Evolutionary conservation across 2,888 invertebrate genomes (phyloP).

Genomic region (Sepiola atlantica): DNA sequence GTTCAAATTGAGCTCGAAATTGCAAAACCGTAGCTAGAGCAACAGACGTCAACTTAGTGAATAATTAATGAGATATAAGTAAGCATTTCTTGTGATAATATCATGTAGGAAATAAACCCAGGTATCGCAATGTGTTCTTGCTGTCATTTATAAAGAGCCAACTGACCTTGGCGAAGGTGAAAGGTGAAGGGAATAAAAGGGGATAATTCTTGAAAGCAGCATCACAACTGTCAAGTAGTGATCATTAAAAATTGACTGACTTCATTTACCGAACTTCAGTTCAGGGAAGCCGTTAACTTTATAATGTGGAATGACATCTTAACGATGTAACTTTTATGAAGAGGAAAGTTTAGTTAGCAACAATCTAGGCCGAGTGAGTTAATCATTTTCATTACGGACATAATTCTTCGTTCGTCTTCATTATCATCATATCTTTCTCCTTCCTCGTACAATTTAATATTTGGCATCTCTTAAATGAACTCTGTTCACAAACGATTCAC

Average conservation of each 20-base stretch:
- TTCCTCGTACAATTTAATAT: not conserved
- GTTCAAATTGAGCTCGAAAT: too few species aligned
- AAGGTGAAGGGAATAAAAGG: conserved; percentile 5
- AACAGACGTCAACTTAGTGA: too few species aligned
- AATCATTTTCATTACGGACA: not conserved
- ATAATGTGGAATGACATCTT: not conserved
- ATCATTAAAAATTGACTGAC: not conserved
- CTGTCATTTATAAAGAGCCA: not conserved
- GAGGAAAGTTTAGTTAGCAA: not conserved
- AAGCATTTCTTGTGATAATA: too few species aligned
- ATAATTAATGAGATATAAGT: too few species aligned
- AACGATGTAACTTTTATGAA: not conserved
- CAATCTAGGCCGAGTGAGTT: conserved; percentile 3
- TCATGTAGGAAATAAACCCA: not conserved
- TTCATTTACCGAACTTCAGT: not conserved
- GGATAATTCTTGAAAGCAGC: not conserved
- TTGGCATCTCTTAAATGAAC: not conserved
- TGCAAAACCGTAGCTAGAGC: too few species aligned
- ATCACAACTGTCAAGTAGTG: conserved; percentile 32
- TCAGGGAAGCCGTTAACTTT: conserved; percentile 20
- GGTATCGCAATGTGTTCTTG: not conserved
- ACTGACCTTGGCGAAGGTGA: not conserved
- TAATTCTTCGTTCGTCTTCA: not conserved
- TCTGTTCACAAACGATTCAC: not conserved
- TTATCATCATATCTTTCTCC: not conserved